A percentile compares a stretch with the other conserved stretches of the same genome.
Conservation (phyloP, 1,140 invertebrate genomes). For the Papilio helenus region DNA sequence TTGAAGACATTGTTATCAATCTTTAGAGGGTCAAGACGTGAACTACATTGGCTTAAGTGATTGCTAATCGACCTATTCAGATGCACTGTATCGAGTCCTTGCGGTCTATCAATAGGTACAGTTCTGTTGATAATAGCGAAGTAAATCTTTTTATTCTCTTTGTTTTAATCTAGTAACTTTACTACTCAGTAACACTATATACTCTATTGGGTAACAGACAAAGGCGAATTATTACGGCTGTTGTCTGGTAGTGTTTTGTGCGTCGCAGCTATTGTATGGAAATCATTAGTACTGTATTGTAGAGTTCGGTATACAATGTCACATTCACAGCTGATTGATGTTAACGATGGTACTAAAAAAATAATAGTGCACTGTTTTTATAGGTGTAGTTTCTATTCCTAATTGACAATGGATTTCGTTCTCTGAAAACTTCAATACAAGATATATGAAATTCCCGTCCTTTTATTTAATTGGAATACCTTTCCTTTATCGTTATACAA, state of each 20-base stretch:
- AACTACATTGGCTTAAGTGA: conserved; percentile 22
- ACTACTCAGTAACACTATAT: not conserved
- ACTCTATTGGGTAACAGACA: not conserved
- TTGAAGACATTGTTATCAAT: conserved; percentile 29
- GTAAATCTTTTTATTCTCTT: not conserved
- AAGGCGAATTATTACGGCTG: not conserved
- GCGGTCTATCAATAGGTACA: not conserved
- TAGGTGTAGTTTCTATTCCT: not conserved
- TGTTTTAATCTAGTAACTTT: not conserved
- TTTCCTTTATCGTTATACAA: no score
- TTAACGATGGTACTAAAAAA: not conserved
- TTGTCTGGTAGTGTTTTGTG: not conserved
- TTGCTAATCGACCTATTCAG: conserved; percentile 21
- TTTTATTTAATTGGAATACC: no score
- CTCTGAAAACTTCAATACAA: not conserved
- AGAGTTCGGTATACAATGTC: not conserved
- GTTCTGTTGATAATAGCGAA: not conserved
- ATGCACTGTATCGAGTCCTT: conserved; percentile 7
- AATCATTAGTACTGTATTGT: not conserved
- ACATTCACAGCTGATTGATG: not conserved
- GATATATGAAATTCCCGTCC: no score
- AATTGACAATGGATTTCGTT: not conserved
- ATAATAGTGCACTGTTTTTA: not conserved
- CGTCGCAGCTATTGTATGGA: not conserved
- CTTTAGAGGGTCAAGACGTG: conserved; percentile 11